Base-by-base conservation (phyloP, 1,140 invertebrate species). In the Grapholita molesta region DNA sequence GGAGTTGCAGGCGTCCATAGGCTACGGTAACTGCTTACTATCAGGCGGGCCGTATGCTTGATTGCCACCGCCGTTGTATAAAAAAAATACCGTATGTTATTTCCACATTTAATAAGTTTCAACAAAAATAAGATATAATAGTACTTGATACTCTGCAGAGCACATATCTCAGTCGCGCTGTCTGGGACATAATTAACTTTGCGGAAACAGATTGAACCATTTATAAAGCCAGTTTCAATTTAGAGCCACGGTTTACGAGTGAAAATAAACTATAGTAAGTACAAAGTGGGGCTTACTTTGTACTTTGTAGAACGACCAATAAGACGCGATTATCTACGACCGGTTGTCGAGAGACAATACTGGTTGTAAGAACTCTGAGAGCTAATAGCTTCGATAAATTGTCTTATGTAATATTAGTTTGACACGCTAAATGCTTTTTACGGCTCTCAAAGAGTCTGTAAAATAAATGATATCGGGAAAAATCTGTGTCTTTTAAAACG, bases 251-350 rank as follows among this genome's bases (percentile, higher is more conserved):
- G 15, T 48, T 21, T 48, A 48, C 42, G 18, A 48, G 42, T 21
- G 42, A 48, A 48, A 48, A 48, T 48, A 48, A 48, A 48, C 42
- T n/a, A 48, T 48, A 48, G 21, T 48, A 48, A 42, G 38, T 15
- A 21, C n/a, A n/a, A n/a, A n/a, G n/a, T n/a, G n/a, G n/a, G n/a
- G n/a, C n/a, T n/a, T 38, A 38, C 12, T 12, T 38, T 4, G 3
- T 38, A 38, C 35, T 38, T 38, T 38, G 35, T 38, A 38, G 35
- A 0, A n/a, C 8, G 42, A 48, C 42, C 55, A 30, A 61, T 61
- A 61, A 61, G 30, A 15, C 24, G 30, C 12, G 55, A 61, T 61
- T 15, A 61, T 61, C 55, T 61, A 61, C 55, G 55, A 55, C 53
- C 24, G 55, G 25, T 28, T 28, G 24, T n/a, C 55, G 35, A 38